These are phyloP conservation scores for Lagopus leucura DNA, from an alignment of 2,113 vertebrate species.

Conservation along the genomic window DNA sequence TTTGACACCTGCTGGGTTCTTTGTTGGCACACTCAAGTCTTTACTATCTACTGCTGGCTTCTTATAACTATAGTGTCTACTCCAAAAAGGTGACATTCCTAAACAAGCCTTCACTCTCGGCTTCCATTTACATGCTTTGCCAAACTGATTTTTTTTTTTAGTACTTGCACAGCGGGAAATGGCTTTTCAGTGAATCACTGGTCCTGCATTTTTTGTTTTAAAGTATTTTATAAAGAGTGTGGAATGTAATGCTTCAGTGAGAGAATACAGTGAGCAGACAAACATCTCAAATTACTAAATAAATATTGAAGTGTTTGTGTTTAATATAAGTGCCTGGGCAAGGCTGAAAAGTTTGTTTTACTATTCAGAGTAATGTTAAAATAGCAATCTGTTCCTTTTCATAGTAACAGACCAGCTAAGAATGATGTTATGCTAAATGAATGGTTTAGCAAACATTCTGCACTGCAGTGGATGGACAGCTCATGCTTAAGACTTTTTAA, in stretches of 20 bases:
- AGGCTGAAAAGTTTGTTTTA: conserved; percentile 19
- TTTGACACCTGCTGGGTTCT: conserved; percentile 35
- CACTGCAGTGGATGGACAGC: background rate
- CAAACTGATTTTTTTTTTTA: background rate
- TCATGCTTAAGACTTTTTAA: background rate
- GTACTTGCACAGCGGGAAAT: background rate
- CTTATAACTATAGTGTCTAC: background rate
- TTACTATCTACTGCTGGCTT: background rate
- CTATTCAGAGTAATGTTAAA: background rate
- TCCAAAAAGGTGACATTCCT: background rate
- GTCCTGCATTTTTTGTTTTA: background rate
- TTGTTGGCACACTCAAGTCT: background rate
- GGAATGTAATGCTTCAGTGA: background rate
- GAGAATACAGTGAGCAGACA: conserved; percentile 24
- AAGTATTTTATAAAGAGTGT: background rate
- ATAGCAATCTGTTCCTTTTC: conserved; percentile 12
- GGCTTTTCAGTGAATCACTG: conserved; percentile 8
- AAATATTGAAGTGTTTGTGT: conserved; percentile 49
- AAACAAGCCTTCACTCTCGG: conserved; percentile 4
- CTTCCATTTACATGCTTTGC: conserved; percentile 6
- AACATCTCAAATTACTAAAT: conserved; percentile 37
- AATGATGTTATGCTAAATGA: background rate
- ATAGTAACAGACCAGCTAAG: background rate
- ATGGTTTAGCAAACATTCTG: background rate
- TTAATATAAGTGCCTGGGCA: conserved; percentile 16